phyloP scores from a whole-genome alignment of 1,140 invertebrate genomes.

The Vanessa tameamea region DNA sequence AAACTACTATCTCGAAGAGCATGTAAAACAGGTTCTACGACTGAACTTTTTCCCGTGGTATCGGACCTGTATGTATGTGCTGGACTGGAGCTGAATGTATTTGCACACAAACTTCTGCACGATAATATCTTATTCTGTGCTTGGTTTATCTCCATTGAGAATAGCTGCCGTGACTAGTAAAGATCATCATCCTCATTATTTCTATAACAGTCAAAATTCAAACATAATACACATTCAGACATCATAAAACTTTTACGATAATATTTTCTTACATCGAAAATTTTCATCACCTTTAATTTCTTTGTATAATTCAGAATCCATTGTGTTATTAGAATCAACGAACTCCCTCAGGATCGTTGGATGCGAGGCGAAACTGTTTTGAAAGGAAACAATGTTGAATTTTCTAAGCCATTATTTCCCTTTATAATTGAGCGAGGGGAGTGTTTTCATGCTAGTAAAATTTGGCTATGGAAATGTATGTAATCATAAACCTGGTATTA shows the following conservation, averaged over 20 bases:
- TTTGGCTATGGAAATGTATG: neutral
- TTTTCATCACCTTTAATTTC: conserved; percentile 5
- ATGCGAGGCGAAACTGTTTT: conserved; percentile 24
- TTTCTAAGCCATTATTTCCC: conserved; percentile 22
- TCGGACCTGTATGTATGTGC: too few relatives aligned
- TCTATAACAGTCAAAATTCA: too few relatives aligned
- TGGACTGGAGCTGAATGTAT: too few relatives aligned
- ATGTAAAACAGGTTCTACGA: too few relatives aligned
- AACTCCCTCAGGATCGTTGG: conserved; percentile 28
- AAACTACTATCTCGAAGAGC: too few relatives aligned
- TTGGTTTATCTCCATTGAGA: too few relatives aligned
- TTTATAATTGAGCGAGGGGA: conserved; percentile 12
- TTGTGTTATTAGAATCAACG: conserved; percentile 38
- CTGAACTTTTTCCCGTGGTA: too few relatives aligned
- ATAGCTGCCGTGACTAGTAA: too few relatives aligned
- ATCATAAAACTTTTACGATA: neutral
- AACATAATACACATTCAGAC: neutral
- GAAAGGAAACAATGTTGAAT: conserved; percentile 30
- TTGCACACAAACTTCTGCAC: too few relatives aligned
- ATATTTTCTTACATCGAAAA: neutral
- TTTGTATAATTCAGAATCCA: conserved; percentile 10
- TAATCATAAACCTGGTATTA: too few relatives aligned
- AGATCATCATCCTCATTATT: too few relatives aligned
- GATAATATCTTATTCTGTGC: too few relatives aligned
- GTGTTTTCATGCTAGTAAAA: neutral